Percentiles rank a stretch among this genome's conserved stretches.
Evolutionary conservation across 2,888 invertebrate species (phyloP).

Genomic region (Sthenelais limicola): DNA sequence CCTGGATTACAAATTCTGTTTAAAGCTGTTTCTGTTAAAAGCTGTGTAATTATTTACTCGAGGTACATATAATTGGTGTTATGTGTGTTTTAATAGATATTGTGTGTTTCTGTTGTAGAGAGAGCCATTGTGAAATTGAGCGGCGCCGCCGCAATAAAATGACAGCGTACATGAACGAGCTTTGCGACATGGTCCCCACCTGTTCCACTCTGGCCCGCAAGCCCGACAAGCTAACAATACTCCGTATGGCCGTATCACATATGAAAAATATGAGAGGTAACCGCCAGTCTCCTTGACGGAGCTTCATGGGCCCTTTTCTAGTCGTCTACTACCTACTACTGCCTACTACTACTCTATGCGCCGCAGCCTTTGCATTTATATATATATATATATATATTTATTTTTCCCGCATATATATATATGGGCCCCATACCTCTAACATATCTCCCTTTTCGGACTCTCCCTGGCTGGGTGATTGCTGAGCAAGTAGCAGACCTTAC

Average conservation of each 20-base stretch:
- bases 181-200: slow-evolving; percentile 99
- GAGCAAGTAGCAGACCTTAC: slow-evolving; percentile 36
- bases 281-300: neutral
- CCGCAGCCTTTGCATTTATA: slow-evolving; percentile 37
- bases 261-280: slow-evolving; percentile 97
- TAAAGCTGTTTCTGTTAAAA: slow-evolving; percentile 26
- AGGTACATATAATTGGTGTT: too few species aligned
- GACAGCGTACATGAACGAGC: slow-evolving; percentile 99
- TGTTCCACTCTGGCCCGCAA: slow-evolving; percentile 98
- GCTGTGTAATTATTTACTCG: too few species aligned
- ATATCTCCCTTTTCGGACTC: slow-evolving; percentile 14
- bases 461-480: slow-evolving; percentile 22
- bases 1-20: slow-evolving; percentile 22
- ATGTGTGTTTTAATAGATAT: too few species aligned
- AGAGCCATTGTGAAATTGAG: slow-evolving; percentile 99
- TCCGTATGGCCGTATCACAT: slow-evolving; percentile 99
- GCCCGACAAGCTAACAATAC: slow-evolving; percentile 98
- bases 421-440: slow-evolving; percentile 32
- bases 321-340: slow-evolving; percentile 10
- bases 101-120: slow-evolving; percentile 76
- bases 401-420: too few species aligned
- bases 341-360: slow-evolving; percentile 31
- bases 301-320: neutral
- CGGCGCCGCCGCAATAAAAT: slow-evolving; percentile 98
- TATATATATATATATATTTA: too few species aligned